Evolutionary conservation across 2,888 invertebrate species (phyloP).

Genomic region (Brachycybe producta): DNA sequence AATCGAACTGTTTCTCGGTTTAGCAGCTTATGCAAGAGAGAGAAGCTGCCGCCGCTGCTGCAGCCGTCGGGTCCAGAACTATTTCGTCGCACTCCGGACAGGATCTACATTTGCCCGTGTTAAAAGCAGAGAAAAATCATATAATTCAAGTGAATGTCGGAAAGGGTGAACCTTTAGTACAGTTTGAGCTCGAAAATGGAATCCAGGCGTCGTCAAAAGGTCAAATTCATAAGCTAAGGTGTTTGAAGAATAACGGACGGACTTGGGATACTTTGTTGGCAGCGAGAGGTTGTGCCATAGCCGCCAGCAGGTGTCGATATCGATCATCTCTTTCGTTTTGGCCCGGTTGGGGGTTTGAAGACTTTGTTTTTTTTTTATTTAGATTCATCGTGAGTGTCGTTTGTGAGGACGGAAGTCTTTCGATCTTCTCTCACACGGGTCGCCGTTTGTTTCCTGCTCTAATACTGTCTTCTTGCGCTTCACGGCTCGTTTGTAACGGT

Average conservation of each 20-base stretch:
- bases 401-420: slow-evolving; percentile 54
- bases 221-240: slow-evolving; percentile 24
- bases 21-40: not conserved
- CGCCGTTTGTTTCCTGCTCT: slow-evolving; percentile 42
- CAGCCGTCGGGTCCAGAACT: no score
- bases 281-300: slow-evolving; percentile 27
- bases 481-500: slow-evolving; percentile 43
- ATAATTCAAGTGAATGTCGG: slow-evolving; percentile 6
- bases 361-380: slow-evolving; percentile 4
- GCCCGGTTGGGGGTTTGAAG: not conserved
- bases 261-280: slow-evolving; percentile 31
- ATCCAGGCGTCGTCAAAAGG: slow-evolving; percentile 26
- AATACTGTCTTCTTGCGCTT: slow-evolving; percentile 45
- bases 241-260: slow-evolving; percentile 17
- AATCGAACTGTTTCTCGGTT: not conserved
- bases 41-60: no score
- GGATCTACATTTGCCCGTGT: slow-evolving; percentile 28
- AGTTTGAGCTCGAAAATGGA: slow-evolving; percentile 31
- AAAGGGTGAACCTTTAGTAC: slow-evolving; percentile 8
- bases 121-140: slow-evolving; percentile 12
- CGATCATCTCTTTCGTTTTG: not conserved
- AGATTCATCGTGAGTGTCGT: slow-evolving; percentile 48
- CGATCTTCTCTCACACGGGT: slow-evolving; percentile 44
- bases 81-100: slow-evolving; percentile 12
- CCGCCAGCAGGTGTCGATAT: slow-evolving; percentile 27